phyloP scores from a whole-genome alignment of 2,888 invertebrate genomes.

The Hymenopus coronatus region DNA sequence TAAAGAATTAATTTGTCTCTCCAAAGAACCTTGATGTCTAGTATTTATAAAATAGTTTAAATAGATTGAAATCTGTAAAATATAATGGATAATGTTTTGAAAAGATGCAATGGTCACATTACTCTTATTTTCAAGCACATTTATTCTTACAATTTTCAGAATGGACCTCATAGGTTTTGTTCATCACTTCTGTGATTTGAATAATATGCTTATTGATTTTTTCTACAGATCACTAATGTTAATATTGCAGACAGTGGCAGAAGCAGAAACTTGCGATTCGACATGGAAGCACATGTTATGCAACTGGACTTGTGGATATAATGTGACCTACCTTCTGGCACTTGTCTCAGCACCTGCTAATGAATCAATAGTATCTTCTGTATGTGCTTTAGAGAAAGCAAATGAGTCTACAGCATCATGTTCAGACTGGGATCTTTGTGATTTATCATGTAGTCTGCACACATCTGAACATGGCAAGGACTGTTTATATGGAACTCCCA shows the following conservation, averaged over 20 bases:
- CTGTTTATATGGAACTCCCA: slow-evolving; percentile 56
- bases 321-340: background rate
- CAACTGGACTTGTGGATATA: background rate
- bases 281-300: background rate
- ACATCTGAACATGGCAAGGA: slow-evolving; percentile 36
- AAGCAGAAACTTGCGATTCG: background rate
- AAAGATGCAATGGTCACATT: no score
- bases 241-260: background rate
- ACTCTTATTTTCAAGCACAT: no score
- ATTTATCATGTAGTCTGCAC: slow-evolving; percentile 19
- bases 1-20: no score
- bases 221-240: background rate
- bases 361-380: background rate
- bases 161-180: no score
- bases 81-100: no score
- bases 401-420: background rate
- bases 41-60: no score
- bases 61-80: no score
- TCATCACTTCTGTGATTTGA: no score
- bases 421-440: background rate
- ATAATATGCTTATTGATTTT: background rate
- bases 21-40: no score
- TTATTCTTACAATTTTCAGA: no score
- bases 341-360: background rate
- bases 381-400: background rate